Conservation (phyloP, 2,113 vertebrate species). For the Phycodurus eques region DNA sequence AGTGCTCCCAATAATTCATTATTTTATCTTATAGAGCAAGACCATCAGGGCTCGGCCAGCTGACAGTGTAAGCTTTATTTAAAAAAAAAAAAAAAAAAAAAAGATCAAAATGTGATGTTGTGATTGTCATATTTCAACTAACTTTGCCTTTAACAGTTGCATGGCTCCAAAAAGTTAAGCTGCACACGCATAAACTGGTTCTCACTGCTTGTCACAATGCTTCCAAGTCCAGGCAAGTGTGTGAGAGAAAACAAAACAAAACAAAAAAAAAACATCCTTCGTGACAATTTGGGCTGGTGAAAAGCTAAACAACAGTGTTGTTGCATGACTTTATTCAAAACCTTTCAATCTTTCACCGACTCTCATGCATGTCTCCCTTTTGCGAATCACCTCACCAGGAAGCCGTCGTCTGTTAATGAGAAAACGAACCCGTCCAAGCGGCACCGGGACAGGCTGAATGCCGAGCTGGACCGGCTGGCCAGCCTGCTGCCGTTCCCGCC, state of each 20-base stretch:
- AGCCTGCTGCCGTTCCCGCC: conserved; percentile 89
- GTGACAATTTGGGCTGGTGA: neutral
- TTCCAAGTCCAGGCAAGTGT: conserved; percentile 6
- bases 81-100: neutral
- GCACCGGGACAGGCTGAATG: conserved; percentile 92
- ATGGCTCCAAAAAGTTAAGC: conserved; percentile 3
- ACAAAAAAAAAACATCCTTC: neutral
- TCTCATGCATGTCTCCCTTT: neutral
- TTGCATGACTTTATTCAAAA: neutral
- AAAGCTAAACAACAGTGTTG: neutral
- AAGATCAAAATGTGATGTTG: conserved; percentile 1
- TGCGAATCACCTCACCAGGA: conserved; percentile 69
- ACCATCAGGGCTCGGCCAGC: neutral
- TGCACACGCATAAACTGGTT: neutral
- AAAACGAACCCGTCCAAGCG: conserved; percentile 96
- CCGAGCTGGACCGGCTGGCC: conserved; percentile 91
- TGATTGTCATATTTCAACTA: neutral
- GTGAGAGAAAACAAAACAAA: neutral
- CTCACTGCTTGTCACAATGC: conserved; percentile 1
- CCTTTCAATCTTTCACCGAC: neutral
- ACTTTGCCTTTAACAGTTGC: conserved; percentile 1
- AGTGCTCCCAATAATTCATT: neutral
- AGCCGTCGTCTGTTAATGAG: conserved; percentile 78
- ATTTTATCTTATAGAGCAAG: conserved; percentile 7
- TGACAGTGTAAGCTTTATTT: conserved; percentile 1